Evolutionary conservation across 2,888 invertebrate species (phyloP).

Genomic region (Anodontia alba): DNA sequence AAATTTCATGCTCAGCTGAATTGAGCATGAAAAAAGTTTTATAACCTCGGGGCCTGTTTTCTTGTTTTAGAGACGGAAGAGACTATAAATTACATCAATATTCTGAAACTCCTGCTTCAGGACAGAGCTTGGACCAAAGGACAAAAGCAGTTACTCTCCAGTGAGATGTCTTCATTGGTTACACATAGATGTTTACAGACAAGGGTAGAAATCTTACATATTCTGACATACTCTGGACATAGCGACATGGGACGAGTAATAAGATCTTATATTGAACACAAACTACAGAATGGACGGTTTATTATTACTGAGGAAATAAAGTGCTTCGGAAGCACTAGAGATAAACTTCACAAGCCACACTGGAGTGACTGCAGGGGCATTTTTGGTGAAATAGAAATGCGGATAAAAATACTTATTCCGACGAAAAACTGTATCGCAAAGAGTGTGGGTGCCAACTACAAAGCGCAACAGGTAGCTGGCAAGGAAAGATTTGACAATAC

Average conservation of each 20-base stretch:
- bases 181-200: neutral
- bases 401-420: neutral
- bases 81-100: neutral
- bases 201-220: neutral
- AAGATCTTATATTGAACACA: neutral
- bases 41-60: no score
- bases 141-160: neutral
- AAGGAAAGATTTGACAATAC: neutral
- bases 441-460: neutral
- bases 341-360: neutral
- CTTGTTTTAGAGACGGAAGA: neutral
- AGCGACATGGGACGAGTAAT: neutral
- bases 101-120: neutral
- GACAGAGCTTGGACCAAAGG: neutral
- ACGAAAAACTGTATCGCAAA: neutral
- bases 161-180: neutral
- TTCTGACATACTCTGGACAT: neutral
- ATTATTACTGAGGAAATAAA: neutral
- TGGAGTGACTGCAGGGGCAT: slow-evolving; percentile 4
- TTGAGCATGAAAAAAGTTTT: no score
- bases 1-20: no score
- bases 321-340: neutral
- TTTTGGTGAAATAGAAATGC: neutral
- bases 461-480: neutral
- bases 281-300: neutral